Evolutionary conservation across 2,888 invertebrate genomes (phyloP), one percentile per base, ranked within the genome.

Genomic region (Prosopocoilus inquinatus): DNA sequence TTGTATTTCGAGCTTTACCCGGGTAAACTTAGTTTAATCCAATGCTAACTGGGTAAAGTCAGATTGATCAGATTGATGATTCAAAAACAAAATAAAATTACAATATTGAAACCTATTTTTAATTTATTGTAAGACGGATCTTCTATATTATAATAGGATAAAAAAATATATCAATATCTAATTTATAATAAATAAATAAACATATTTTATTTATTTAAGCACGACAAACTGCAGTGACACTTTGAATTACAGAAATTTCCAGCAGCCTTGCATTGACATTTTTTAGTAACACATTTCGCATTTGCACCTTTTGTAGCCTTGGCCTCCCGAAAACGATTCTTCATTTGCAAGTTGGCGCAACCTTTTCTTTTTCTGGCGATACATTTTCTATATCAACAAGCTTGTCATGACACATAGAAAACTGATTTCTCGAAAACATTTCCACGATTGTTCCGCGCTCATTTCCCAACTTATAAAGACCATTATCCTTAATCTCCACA

Each of bases 391-490:
- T 45, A 58, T 56, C 53, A 59, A 50, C 51, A 62, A 61, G 56
- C 62, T 64, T 61, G 38, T 46, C 46, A 60, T 28, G 12, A 54
- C 60, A 64, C 47, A 61, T 58, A 48, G 59, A 58, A 53, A 64
- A 63, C 55, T 60, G 57, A 51, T 63, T 63, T 53, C 61, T 55
- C 53, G 60, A 63, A 60, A 62, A 63, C 50, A 60, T 53, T 59
- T 62, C 49, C 43, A 34, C 55, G 15, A 61, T 61, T 44, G 61
- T 64, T 45, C 53, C 61, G 38, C 34, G 43, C 44, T 45, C 33
- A 28, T 45, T 51, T 44, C 43, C 51, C 44, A 51, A 35, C 12
- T 47, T 55, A 32, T 62, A 59, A 33, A 60, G 43, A 32, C 56
- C 55, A 9, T 56, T 53, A 28, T 56, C 39, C 20, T 34, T 47